Base-by-base conservation (phyloP, 1,140 invertebrate species). In the Dendrolimus kikuchii region DNA sequence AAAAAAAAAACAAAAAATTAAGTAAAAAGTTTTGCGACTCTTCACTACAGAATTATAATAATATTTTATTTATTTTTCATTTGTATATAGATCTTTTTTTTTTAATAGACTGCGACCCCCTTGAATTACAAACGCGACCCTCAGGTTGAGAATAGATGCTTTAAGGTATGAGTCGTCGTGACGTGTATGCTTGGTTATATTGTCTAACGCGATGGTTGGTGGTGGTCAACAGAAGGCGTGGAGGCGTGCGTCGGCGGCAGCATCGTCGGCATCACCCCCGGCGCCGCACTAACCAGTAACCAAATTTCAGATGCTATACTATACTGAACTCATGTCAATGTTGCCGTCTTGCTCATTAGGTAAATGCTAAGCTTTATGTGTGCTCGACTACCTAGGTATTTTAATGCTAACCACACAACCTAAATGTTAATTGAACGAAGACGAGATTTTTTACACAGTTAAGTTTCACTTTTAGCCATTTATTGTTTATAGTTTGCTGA, bases 231-330 rank as follows among this genome's bases (percentile, higher is more conserved):
- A 84, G 82, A 86, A 74, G 87, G 87, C 71, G 87, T 88, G 74
- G 87, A 88, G 78, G 80, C 76, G 76, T 88, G 87, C 73, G 87
- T 88, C 58, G 87, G 87, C 70, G 87, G 87, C 68, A 88, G 85
- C 80, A 88, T 88, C 75, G 83, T 88, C 61, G 87, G 87, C 65
- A 88, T 88, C 75, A 88, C 87, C 62, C 87, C 87, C 67, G 83
- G 83, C 77, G 84, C 86, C 66, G 85, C 87, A 74, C 76, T 88
- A 76, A 88, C 87, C 78, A 87, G 87, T 88, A 86, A 86, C 77
- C 73, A 75, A 73, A 75, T 86, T 76, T 83, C 82, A 70, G 77
- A 86, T 71, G 80, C 82, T 84, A 84, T 86, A 63, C 78, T 81
- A 57, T 86, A 86, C 79, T 86, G 77, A 81, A 53, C 57, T 57